These are phyloP conservation scores for Sinopyrophorus schimmeli DNA, from an alignment of 2,888 invertebrate species.

Conservation along the genomic window DNA sequence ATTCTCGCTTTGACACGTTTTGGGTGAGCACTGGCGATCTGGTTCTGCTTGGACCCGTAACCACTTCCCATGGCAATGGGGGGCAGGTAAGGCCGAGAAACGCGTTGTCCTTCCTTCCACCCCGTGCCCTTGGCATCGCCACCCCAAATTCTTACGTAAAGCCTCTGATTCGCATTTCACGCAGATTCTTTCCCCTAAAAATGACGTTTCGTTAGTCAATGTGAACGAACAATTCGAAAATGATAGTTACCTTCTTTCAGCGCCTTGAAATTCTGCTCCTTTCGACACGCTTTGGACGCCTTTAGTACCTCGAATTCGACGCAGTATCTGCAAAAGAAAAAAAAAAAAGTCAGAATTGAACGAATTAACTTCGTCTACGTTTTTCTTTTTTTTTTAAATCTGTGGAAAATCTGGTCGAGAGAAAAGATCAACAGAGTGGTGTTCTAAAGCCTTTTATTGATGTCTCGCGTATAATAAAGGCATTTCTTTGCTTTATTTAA, in stretches of 20 bases:
- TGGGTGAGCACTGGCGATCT: constrained; percentile 46
- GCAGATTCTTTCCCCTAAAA: constrained; percentile 73
- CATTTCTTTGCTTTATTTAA: no score
- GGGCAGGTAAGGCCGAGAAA: constrained; percentile 83
- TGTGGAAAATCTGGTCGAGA: no score
- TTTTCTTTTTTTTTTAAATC: no score
- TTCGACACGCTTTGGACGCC: constrained; percentile 79
- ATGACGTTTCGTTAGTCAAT: background rate
- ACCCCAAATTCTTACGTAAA: constrained; percentile 71
- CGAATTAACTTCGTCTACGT: no score
- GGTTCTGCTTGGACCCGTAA: constrained; percentile 57
- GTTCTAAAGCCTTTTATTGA: no score
- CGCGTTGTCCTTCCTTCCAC: constrained; percentile 74
- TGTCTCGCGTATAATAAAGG: no score
- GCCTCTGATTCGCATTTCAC: constrained; percentile 84
- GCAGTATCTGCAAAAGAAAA: constrained; percentile 73
- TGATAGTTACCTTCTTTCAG: constrained; percentile 79
- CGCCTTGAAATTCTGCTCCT: constrained; percentile 71
- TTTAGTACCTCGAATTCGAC: constrained; percentile 83
- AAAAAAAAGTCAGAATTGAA: background rate
- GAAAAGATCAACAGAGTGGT: no score
- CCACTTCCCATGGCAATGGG: constrained; percentile 90
- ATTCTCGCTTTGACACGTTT: constrained; percentile 46
- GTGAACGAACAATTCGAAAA: no score
- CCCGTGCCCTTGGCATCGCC: constrained; percentile 86